phyloP scores from a whole-genome alignment of 1,140 invertebrate genomes.

The Zaprionus lachaisei region DNA sequence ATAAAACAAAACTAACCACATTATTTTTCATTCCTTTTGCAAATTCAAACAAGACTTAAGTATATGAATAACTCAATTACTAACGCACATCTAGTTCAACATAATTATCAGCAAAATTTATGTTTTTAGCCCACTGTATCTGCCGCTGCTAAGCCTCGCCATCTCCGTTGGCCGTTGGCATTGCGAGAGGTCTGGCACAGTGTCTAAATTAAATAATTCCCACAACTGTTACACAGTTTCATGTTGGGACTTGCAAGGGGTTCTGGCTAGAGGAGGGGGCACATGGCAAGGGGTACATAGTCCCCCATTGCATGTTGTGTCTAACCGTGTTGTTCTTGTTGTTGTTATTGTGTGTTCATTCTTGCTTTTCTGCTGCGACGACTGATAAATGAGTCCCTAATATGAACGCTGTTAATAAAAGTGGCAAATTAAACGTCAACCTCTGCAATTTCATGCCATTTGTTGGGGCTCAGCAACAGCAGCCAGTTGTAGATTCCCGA shows the following conservation, averaged over 20 bases:
- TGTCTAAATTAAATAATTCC: slow-evolving; percentile 82
- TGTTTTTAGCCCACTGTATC: slow-evolving; percentile 48
- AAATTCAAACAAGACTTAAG: too few relatives aligned
- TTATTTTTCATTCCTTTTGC: too few relatives aligned
- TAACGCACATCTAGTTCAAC: too few relatives aligned
- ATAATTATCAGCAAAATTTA: background rate
- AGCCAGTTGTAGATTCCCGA: slow-evolving; percentile 10
- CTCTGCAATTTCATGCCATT: slow-evolving; percentile 78
- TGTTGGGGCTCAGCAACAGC: slow-evolving; percentile 43
- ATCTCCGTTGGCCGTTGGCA: slow-evolving; percentile 50
- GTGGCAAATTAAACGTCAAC: slow-evolving; percentile 82
- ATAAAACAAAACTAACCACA: too few relatives aligned
- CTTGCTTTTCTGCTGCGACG: slow-evolving; percentile 36
- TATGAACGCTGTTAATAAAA: slow-evolving; percentile 82
- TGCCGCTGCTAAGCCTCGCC: slow-evolving; percentile 12
- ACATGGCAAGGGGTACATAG: background rate
- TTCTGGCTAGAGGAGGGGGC: background rate
- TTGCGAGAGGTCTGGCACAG: slow-evolving; percentile 67
- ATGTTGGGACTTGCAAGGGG: slow-evolving; percentile 43
- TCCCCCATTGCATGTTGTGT: slow-evolving; percentile 20
- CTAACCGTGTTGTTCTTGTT: slow-evolving; percentile 22
- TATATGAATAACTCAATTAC: too few relatives aligned
- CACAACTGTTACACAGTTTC: slow-evolving; percentile 78
- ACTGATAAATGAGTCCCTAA: slow-evolving; percentile 81
- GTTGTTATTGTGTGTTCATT: slow-evolving; percentile 55